Percentiles rank a stretch among this genome's conserved stretches.
Evolutionary conservation across 2,888 invertebrate species (phyloP).

Genomic region (Steinernema hermaphroditum): DNA sequence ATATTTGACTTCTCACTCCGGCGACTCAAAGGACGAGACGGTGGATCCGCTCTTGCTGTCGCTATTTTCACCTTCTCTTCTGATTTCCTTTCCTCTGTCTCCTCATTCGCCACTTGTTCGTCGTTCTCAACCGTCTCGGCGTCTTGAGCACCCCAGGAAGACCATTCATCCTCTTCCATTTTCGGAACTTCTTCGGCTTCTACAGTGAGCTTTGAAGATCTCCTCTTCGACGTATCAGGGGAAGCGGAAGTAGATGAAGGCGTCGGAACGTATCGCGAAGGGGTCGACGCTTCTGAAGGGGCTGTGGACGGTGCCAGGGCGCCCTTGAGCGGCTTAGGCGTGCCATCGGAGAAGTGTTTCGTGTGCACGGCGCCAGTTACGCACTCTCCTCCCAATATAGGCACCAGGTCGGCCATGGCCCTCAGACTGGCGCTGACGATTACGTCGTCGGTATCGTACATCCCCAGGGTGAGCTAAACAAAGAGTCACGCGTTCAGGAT

Average conservation of each 20-base stretch:
- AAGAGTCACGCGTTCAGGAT: neutral
- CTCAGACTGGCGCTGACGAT: constrained; percentile 81
- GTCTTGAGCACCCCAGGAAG: neutral
- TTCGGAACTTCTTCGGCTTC: neutral
- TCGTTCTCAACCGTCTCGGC: neutral
- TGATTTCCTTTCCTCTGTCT: too few species aligned
- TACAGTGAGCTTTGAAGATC: neutral
- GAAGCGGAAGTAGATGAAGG: too few species aligned
- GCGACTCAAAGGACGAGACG: neutral
- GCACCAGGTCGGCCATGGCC: constrained; percentile 81
- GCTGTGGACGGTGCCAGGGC: neutral
- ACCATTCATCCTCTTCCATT: neutral
- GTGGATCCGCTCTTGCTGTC: neutral
- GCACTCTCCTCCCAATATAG: constrained; percentile 80
- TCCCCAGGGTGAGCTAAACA: constrained; percentile 77
- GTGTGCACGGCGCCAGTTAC: constrained; percentile 79
- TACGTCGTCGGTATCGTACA: constrained; percentile 82
- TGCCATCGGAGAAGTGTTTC: constrained; percentile 82
- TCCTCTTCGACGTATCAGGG: too few species aligned
- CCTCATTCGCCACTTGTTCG: too few species aligned
- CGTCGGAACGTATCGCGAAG: neutral
- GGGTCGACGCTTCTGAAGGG: neutral
- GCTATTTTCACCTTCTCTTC: too few species aligned
- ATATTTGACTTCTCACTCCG: constrained; percentile 8
- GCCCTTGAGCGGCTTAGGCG: constrained; percentile 72